phyloP scores from a whole-genome alignment of 2,888 invertebrate genomes.

The Deilephila porcellus region DNA sequence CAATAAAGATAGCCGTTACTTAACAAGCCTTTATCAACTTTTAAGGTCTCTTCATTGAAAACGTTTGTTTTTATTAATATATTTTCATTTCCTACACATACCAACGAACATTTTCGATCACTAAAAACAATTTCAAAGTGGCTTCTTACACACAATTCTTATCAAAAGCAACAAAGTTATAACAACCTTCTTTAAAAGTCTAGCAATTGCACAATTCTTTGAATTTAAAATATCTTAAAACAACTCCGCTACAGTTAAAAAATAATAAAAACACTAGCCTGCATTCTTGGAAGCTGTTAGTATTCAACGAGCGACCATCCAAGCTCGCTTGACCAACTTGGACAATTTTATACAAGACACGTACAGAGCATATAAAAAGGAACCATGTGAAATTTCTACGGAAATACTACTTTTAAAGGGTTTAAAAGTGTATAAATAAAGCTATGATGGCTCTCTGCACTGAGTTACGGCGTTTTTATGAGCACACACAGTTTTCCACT shows the following conservation, averaged over 20 bases:
- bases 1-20: no score
- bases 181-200: not conserved
- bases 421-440: slow-evolving; percentile 20
- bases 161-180: not conserved
- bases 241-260: slow-evolving; percentile 6
- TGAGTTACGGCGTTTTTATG: slow-evolving; percentile 9
- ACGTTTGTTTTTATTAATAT: no score
- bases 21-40: no score
- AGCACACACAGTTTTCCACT: not conserved
- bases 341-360: slow-evolving; percentile 29
- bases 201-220: not conserved
- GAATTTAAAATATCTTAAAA: not conserved
- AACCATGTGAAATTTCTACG: slow-evolving; percentile 21
- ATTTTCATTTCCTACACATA: no score
- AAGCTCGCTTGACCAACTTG: slow-evolving; percentile 28
- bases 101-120: no score
- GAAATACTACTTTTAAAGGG: slow-evolving; percentile 20
- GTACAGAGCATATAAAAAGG: slow-evolving; percentile 21
- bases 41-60: no score
- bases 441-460: not conserved
- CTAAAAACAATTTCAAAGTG: no score
- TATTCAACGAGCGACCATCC: slow-evolving; percentile 14
- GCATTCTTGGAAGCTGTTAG: slow-evolving; percentile 18
- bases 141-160: no score
- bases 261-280: slow-evolving; percentile 21